Percentiles rank a stretch among this genome's conserved stretches.
Conservation (phyloP, 1,140 invertebrate genomes). For the Drosophila ironensis region DNA sequence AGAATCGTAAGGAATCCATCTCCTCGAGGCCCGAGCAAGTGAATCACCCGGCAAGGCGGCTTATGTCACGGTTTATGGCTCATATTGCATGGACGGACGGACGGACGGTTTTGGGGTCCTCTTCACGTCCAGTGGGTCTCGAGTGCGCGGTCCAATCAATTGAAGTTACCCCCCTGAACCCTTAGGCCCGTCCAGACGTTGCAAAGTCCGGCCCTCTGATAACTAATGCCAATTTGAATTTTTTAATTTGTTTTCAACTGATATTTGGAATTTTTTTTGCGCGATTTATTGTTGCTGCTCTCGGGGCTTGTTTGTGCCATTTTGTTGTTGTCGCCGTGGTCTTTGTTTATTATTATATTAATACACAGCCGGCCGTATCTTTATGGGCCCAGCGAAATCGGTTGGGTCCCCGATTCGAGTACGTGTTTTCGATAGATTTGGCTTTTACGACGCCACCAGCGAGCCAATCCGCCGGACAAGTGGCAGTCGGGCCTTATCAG, state of each 20-base stretch:
- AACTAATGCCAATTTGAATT: conserved; percentile 54
- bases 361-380: conserved; percentile 45
- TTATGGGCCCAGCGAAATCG: conserved; percentile 55
- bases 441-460: conserved; percentile 53
- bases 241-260: conserved; percentile 50
- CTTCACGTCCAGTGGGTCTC: not conserved
- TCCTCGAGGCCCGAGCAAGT: not conserved
- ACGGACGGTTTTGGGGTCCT: not conserved
- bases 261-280: conserved; percentile 20
- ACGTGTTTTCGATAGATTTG: conserved; percentile 66
- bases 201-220: conserved; percentile 51
- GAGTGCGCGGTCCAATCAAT: conserved; percentile 30
- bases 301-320: conserved; percentile 53
- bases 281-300: not conserved
- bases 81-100: too few species aligned
- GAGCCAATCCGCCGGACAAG: conserved; percentile 6
- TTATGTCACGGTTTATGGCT: not conserved
- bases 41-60: not conserved
- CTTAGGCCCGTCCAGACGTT: conserved; percentile 18
- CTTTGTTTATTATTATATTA: conserved; percentile 64
- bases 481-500: conserved; percentile 24
- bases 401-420: conserved; percentile 53
- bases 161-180: not conserved
- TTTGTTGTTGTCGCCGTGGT: conserved; percentile 18
- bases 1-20: too few species aligned